phyloP scores from a whole-genome alignment of 2,113 vertebrate species.

The Semicossyphus pulcher region DNA sequence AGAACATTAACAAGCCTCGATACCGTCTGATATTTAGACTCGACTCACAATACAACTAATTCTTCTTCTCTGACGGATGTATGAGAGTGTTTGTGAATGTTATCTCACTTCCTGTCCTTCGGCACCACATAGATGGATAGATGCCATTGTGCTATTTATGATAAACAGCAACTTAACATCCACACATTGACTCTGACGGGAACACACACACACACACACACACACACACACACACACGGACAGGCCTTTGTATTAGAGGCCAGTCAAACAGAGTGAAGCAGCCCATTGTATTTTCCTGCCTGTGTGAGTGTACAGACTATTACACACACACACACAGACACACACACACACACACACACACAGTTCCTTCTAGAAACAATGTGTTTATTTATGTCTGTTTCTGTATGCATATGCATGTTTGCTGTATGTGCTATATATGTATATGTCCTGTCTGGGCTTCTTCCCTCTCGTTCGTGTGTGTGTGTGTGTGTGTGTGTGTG shows the following conservation, averaged over 20 bases:
- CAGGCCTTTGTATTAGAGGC: conserved; percentile 50
- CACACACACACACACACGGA: conserved; percentile 7
- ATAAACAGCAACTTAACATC: conserved; percentile 33
- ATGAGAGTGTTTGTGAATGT: conserved; percentile 22
- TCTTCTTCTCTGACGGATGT: conserved; percentile 21
- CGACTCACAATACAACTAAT: neutral
- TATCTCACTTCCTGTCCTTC: conserved; percentile 63
- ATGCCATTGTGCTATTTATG: conserved; percentile 40
- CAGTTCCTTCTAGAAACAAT: conserved; percentile 73
- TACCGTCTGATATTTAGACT: neutral
- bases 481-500: conserved; percentile 7
- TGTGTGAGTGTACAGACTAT: conserved; percentile 53
- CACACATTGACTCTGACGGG: conserved; percentile 39
- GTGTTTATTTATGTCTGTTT: conserved; percentile 39
- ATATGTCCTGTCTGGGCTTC: conserved; percentile 21
- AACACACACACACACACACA: conserved; percentile 36
- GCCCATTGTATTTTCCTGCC: conserved; percentile 66
- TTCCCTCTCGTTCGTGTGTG: neutral
- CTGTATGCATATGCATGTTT: conserved; percentile 28
- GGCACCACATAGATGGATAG: conserved; percentile 5
- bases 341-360: conserved; percentile 32
- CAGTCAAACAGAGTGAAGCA: conserved; percentile 48
- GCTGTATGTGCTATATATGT: conserved; percentile 14
- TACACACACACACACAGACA: conserved; percentile 50
- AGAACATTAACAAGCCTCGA: neutral